phyloP scores from a whole-genome alignment of 2,888 invertebrate species.

The Punctoribates punctum region DNA sequence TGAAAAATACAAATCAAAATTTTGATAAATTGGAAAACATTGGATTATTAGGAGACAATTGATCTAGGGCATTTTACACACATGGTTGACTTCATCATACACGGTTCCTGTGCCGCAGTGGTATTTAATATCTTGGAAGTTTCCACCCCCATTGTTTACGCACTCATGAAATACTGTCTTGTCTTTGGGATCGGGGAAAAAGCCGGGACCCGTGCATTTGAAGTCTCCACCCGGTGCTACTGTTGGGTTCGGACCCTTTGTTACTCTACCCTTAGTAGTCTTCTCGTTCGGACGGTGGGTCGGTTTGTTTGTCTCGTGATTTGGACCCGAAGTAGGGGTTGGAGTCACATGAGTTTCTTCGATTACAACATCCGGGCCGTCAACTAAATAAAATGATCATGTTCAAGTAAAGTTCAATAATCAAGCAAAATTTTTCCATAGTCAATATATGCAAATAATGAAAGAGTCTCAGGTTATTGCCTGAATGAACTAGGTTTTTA shows the following conservation, averaged over 20 bases:
- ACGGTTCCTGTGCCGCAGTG: constrained; percentile 6
- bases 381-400: background rate
- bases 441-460: no score
- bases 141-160: background rate
- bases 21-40: no score
- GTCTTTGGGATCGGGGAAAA: constrained; percentile 20
- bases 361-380: background rate
- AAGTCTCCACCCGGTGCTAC: constrained; percentile 6
- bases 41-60: background rate
- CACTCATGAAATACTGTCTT: constrained; percentile 33
- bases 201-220: constrained; percentile 3
- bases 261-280: background rate
- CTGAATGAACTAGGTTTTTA: no score
- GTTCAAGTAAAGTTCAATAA: no score
- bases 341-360: background rate
- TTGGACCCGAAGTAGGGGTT: background rate
- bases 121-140: constrained; percentile 11
- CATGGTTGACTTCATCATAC: constrained; percentile 17
- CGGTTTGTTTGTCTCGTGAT: background rate
- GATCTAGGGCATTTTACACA: background rate
- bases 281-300: background rate
- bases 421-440: no score
- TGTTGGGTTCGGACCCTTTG: background rate
- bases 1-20: no score
- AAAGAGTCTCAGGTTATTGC: no score